A percentile compares a stretch with the other conserved stretches of the same genome.
These are phyloP conservation scores for Rhombomys opimus DNA, from an alignment of 2,113 vertebrate species.

Conservation along the genomic window DNA sequence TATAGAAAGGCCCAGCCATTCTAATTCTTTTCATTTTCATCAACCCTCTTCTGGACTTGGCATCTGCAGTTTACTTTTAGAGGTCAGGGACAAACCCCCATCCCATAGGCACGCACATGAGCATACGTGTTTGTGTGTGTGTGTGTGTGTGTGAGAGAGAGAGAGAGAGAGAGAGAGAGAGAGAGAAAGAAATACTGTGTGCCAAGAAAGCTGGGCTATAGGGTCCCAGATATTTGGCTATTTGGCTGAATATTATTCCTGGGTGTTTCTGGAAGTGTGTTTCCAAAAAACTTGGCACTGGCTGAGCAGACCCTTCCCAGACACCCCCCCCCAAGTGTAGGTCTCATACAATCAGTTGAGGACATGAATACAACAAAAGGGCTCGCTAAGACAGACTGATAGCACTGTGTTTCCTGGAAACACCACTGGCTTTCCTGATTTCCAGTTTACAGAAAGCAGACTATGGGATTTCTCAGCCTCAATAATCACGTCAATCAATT, in stretches of 20 bases:
- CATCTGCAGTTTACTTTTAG: background rate
- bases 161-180: background rate
- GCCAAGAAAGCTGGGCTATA: background rate
- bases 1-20: background rate
- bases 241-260: background rate
- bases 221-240: background rate
- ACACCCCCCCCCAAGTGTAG: background rate
- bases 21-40: conserved; percentile 9
- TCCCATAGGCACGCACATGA: background rate
- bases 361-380: background rate
- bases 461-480: background rate
- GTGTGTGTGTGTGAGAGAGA: background rate
- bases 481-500: background rate
- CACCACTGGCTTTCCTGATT: background rate
- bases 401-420: background rate
- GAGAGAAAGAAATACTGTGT: background rate
- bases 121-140: background rate
- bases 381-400: background rate
- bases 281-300: background rate
- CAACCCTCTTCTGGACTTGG: background rate
- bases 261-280: background rate
- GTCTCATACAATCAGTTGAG: background rate
- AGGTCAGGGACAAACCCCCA: background rate
- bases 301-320: background rate
- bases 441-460: background rate